Evolutionary conservation across 2,888 invertebrate genomes (phyloP), one percentile per base, ranked within the genome.

Genomic region (Entomobrya proxima): DNA sequence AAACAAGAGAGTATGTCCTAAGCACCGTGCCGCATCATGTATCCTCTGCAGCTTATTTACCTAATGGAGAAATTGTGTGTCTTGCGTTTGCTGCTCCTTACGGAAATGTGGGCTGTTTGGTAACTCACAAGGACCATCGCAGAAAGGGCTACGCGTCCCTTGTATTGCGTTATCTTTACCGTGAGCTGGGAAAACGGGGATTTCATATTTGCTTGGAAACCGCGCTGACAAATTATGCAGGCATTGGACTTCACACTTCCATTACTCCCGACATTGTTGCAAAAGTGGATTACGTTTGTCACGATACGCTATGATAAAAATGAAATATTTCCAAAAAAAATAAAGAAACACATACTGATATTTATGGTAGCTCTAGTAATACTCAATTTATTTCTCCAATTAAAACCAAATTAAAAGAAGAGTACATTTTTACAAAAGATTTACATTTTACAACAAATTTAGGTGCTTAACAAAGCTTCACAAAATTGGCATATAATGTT

Each of bases 91-190:
- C 18, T 1, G 37, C 67, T 13, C 24, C 67, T 2, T 67, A 67
- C 13, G 67, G 67, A n/a, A 35, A 67, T 37, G 21, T 67, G 3
- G 35, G 67, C 37, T 2, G 7, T 2, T 67, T 80, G 15, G 50
- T 69, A 9, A 80, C 80, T 50, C 37, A 37, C 11, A 21, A 24
- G 18, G 44, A 32, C 52, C 72, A 69, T 27, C 47, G 69, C 2
- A 47, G 80, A 15, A 80, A 80, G 24, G 80, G 80, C 1, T 80
- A 80, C 18, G 80, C 80, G 2, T 37, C 69, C 21, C 21, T 80
- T 0, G 52, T 37, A 0, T 72, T 80, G 72, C 47, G 55, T 9
- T 80, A 55, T 27, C 1, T 69, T 2, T 72, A 52, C 15, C 15
- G 40, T 1, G 80, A 80, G 21, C 13, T 72, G 52, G 80, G 67